Evolutionary conservation across 2,113 vertebrate species (phyloP).

Genomic region (Dasypus novemcinctus): DNA sequence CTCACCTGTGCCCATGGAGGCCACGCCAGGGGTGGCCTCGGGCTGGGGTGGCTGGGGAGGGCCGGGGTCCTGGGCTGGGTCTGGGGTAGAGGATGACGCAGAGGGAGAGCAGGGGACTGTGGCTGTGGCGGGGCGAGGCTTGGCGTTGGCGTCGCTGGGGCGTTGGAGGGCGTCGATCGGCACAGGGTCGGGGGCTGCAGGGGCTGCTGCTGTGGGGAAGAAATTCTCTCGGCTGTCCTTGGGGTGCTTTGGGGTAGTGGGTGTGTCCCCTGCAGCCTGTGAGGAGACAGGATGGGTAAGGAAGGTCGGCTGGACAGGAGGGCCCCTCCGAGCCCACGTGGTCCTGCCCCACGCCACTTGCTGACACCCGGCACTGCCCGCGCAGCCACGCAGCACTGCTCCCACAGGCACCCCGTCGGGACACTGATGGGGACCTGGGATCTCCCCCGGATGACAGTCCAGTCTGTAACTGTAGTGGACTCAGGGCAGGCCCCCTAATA

Average conservation of each 20-base stretch:
- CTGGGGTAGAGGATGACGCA: slow-evolving; percentile 67
- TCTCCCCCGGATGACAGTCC: not conserved
- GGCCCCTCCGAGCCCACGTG: not conserved
- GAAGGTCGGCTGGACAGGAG: slow-evolving; percentile 52
- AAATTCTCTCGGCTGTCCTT: slow-evolving; percentile 94
- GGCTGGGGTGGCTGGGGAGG: slow-evolving; percentile 47
- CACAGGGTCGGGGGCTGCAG: slow-evolving; percentile 75
- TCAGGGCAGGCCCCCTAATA: not conserved
- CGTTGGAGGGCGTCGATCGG: slow-evolving; percentile 79
- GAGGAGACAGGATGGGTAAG: slow-evolving; percentile 38
- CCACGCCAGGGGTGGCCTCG: slow-evolving; percentile 68
- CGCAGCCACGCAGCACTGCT: not conserved
- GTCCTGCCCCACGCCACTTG: too few relatives aligned
- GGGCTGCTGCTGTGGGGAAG: slow-evolving; percentile 85
- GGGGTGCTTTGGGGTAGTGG: slow-evolving; percentile 92
- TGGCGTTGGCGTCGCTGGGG: slow-evolving; percentile 86
- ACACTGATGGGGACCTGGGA: not conserved
- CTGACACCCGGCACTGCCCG: too few relatives aligned
- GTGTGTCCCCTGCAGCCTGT: slow-evolving; percentile 89
- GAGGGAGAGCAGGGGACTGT: slow-evolving; percentile 76
- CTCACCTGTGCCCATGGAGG: slow-evolving; percentile 81
- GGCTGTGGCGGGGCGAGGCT: slow-evolving; percentile 77
- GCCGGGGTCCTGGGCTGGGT: slow-evolving; percentile 77
- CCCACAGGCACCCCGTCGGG: too few relatives aligned
- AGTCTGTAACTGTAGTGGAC: too few relatives aligned